Evolutionary conservation across 2,113 vertebrate species (phyloP).

Genomic region (Malurus melanocephalus): DNA sequence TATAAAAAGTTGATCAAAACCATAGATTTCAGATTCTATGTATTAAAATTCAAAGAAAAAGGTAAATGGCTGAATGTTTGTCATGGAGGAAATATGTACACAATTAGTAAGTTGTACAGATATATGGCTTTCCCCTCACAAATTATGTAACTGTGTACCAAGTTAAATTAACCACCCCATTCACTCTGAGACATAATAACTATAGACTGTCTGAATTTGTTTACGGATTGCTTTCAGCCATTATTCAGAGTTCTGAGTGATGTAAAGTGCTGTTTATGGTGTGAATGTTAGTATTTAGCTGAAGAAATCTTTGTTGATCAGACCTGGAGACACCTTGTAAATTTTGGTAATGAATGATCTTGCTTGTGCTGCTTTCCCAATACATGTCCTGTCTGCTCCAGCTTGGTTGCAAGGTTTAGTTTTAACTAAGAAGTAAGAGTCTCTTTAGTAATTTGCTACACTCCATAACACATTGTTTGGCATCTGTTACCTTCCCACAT

Average conservation of each 20-base stretch:
- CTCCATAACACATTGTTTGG: not conserved
- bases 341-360: not conserved
- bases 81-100: not conserved
- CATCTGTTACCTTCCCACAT: conserved; percentile 16
- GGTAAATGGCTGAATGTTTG: not conserved
- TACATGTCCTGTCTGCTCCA: not conserved
- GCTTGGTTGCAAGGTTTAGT: not conserved
- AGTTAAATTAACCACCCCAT: not conserved
- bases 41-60: not conserved
- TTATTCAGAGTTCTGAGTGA: not conserved
- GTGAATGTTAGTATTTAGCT: not conserved
- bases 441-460: not conserved
- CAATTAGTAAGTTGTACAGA: not conserved
- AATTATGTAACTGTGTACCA: not conserved
- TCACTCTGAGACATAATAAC: not conserved
- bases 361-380: not conserved
- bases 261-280: not conserved
- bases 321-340: not conserved
- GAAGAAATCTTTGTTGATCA: not conserved
- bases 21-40: not conserved
- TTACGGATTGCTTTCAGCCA: not conserved
- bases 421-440: not conserved
- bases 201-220: not conserved
- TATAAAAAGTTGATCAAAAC: not conserved
- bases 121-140: not conserved